Conservation (phyloP, 2,888 invertebrate genomes). For the Augochlorella aurata region DNA sequence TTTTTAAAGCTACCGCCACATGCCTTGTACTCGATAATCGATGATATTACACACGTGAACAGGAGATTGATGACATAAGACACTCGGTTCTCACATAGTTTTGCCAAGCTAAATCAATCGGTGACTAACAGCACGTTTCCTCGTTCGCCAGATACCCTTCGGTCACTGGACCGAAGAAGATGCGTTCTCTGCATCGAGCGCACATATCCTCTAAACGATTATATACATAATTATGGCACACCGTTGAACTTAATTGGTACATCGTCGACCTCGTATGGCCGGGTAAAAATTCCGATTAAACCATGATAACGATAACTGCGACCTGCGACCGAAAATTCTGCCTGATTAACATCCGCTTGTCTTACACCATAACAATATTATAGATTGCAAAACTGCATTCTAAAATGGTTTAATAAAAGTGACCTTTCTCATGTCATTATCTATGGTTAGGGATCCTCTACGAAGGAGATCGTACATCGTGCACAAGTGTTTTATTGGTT, state of each 20-base stretch:
- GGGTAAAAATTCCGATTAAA: slow-evolving; percentile 6
- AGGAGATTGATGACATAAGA: not conserved
- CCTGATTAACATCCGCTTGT: not conserved
- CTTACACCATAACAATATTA: not conserved
- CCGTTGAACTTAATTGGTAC: slow-evolving; percentile 24
- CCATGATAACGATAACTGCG: slow-evolving; percentile 1
- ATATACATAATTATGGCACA: slow-evolving; percentile 24
- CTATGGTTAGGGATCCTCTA: too few species aligned
- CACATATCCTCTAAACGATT: slow-evolving; percentile 30
- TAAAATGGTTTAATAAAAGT: not conserved
- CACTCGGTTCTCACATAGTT: slow-evolving; percentile 31
- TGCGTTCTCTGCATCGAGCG: slow-evolving; percentile 28
- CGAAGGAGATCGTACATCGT: too few species aligned
- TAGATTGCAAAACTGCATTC: not conserved
- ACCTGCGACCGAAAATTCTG: slow-evolving; percentile 7
- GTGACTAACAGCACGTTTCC: slow-evolving; percentile 14
- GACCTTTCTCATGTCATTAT: not conserved
- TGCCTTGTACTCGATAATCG: not conserved
- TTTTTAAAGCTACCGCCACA: slow-evolving; percentile 27
- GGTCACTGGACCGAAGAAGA: slow-evolving; percentile 33
- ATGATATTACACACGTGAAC: slow-evolving; percentile 20
- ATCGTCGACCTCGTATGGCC: slow-evolving; percentile 23
- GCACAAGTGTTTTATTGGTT: too few species aligned
- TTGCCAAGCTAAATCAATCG: slow-evolving; percentile 9
- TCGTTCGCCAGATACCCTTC: slow-evolving; percentile 21